Percentiles rank a stretch among this genome's conserved stretches.
Evolutionary conservation across 1,140 invertebrate species (phyloP).

Genomic region (Diorhabda sublineata): DNA sequence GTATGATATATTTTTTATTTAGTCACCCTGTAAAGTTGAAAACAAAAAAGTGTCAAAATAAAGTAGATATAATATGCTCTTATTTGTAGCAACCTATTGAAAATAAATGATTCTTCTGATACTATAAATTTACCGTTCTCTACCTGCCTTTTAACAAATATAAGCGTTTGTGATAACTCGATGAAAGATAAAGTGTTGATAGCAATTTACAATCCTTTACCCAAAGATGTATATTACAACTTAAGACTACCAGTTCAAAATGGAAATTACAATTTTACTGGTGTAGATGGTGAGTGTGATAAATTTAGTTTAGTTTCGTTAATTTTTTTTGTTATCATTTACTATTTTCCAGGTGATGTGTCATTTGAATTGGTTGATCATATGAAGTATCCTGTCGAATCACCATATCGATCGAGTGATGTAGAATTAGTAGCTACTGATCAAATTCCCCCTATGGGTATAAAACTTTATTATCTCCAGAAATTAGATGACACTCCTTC

Average conservation of each 20-base stretch:
- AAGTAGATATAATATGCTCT: too few relatives aligned
- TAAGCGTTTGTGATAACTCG: slow-evolving; percentile 55
- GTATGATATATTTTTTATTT: too few relatives aligned
- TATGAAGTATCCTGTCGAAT: neutral
- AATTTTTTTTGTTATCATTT: neutral
- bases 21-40: neutral
- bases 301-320: neutral
- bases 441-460: neutral
- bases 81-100: neutral
- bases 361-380: neutral
- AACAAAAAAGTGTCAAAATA: too few relatives aligned
- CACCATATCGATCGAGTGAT: neutral
- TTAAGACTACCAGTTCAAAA: slow-evolving; percentile 63
- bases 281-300: slow-evolving; percentile 10
- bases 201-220: slow-evolving; percentile 74
- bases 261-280: slow-evolving; percentile 50
- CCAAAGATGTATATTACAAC: slow-evolving; percentile 56
- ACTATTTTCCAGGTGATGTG: neutral
- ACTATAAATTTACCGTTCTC: neutral
- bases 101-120: slow-evolving; percentile 6
- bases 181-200: slow-evolving; percentile 62
- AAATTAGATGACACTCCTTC: neutral
- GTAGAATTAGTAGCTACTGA: neutral
- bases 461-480: neutral
- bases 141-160: slow-evolving; percentile 50